Base-by-base conservation (phyloP, 2,797 vertebrate species). In the Argya squamiceps region DNA sequence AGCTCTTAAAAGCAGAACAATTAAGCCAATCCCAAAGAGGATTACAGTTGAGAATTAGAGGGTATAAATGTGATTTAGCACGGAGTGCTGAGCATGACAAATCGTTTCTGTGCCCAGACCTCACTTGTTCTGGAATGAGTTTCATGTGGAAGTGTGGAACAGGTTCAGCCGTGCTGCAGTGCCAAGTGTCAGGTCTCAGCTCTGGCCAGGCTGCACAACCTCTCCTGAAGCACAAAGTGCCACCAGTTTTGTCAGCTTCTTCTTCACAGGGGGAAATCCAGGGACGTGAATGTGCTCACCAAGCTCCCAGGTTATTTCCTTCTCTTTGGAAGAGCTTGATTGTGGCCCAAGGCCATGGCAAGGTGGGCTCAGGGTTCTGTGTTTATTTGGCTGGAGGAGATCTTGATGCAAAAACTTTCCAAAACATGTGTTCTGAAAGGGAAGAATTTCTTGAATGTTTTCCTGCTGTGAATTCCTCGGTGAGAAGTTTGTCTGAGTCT, bases 41-140 rank as follows among this genome's bases (percentile, higher is more conserved):
- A 95, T 92, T 94, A 86, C 76, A 78, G 3, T 8, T 44, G 94
- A 69, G 85, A 95, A 95, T 94, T 79, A 93, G 85, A 91, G 85
- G 68, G n/a, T 91, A 60, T 89, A 79, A 86, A 93, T 90, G 91
- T 69, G 89, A 94, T 96, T 95, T 90, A 90, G 74, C 80, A 77
- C 7, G 27, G 89, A 92, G 88, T 70, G 89, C 80, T 87, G 95
- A 94, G 88, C 94, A 27, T 92, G 76, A 92, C 77, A 71, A 92
- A 95, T 92, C 29, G 21, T 74, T 95, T 93, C 58, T 86, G 91
- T 92, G 83, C 80, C 59, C 47, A 19, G 63, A 34, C 47, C 58
- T 92, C 20, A 1, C 47, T 69, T 44, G 59, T 16, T 92, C 39
- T 73, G 91, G 15, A 60, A 14, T 27, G 73, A 53, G 49, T 82